phyloP scores from a whole-genome alignment of 2,113 vertebrate species.

The Talpa occidentalis region DNA sequence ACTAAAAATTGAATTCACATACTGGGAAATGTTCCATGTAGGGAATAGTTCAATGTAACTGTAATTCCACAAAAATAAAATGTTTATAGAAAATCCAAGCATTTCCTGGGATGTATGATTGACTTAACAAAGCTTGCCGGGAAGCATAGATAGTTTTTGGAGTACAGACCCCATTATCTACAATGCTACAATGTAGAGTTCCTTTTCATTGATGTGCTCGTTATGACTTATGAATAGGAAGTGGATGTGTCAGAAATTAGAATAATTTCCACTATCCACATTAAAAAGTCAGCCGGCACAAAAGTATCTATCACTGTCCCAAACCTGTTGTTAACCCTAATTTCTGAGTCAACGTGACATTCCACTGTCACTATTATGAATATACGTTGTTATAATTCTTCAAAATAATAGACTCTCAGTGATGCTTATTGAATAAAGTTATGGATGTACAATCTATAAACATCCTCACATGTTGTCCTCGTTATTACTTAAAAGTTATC shows the following conservation, averaged over 20 bases:
- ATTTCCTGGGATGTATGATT: background rate
- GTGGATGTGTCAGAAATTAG: background rate
- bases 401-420: background rate
- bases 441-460: background rate
- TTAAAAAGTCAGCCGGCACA: background rate
- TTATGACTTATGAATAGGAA: background rate
- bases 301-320: background rate
- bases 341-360: conserved; percentile 31
- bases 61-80: background rate
- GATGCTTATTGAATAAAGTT: conserved; percentile 35
- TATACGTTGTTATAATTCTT: background rate
- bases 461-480: background rate
- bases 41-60: background rate
- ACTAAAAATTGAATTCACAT: background rate
- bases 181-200: background rate
- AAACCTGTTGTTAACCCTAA: background rate
- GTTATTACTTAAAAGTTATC: conserved; percentile 28
- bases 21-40: background rate
- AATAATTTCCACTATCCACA: background rate
- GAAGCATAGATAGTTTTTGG: background rate
- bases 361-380: background rate
- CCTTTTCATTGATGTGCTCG: background rate
- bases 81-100: background rate
- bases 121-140: background rate
- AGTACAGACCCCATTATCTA: background rate